phyloP scores from a whole-genome alignment of 2,888 invertebrate genomes.

The Psylliodes chrysocephalus region DNA sequence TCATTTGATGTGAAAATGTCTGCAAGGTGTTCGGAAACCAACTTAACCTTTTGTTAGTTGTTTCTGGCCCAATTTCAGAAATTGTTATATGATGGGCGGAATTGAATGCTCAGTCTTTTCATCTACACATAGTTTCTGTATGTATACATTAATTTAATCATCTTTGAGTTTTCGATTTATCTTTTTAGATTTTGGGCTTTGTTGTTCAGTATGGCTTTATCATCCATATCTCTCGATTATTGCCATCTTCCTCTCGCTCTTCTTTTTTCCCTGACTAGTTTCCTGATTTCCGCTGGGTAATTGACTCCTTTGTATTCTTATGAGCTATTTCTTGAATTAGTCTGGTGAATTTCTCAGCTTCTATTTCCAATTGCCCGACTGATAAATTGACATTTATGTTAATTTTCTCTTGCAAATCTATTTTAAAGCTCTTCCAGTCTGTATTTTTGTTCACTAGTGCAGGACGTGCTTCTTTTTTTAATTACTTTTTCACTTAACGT shows the following conservation, averaged over 20 bases:
- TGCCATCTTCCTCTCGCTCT: background rate
- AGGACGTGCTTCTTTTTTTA: background rate
- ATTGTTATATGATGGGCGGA: background rate
- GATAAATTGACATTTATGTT: background rate
- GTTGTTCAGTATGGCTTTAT: background rate
- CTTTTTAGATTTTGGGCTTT: background rate
- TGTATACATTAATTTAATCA: no score
- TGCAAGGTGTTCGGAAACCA: background rate
- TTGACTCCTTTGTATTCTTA: background rate
- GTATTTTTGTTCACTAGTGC: background rate
- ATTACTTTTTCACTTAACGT: background rate
- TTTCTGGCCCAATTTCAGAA: background rate
- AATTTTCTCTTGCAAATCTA: background rate
- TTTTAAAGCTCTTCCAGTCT: background rate
- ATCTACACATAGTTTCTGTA: no score
- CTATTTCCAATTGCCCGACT: background rate
- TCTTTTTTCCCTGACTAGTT: constrained; percentile 2
- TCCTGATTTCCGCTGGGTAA: constrained; percentile 1
- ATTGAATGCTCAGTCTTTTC: background rate
- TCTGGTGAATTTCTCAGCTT: background rate
- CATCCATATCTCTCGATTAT: background rate
- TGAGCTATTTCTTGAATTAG: background rate
- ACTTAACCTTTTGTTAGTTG: background rate
- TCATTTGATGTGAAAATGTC: background rate
- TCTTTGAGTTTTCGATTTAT: background rate